phyloP scores from a whole-genome alignment of 2,888 invertebrate species.

The Eupithecia subumbrata region DNA sequence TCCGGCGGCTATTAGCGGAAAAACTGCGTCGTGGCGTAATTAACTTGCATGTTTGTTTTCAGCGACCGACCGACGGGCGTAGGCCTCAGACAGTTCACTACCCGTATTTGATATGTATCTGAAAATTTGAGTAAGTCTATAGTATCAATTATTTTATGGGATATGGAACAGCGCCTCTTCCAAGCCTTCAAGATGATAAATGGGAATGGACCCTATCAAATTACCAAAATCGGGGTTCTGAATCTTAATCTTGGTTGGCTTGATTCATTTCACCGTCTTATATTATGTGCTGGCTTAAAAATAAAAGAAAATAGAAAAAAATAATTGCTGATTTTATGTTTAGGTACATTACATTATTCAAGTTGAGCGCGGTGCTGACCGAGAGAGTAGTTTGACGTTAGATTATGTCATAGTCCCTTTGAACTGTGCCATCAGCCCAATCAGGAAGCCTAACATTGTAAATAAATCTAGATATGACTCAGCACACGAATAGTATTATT shows the following conservation, averaged over 20 bases:
- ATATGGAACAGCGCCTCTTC: background rate
- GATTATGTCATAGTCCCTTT: too few relatives aligned
- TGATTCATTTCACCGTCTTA: background rate
- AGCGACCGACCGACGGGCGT: slow-evolving; percentile 3
- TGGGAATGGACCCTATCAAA: background rate
- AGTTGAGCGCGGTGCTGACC: too few relatives aligned
- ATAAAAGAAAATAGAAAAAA: too few relatives aligned
- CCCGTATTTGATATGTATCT: background rate
- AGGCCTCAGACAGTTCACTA: slow-evolving; percentile 18
- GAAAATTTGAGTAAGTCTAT: too few relatives aligned
- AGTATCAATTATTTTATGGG: background rate
- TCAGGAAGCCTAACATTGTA: too few relatives aligned
- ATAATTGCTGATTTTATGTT: too few relatives aligned
- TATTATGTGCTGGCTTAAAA: too few relatives aligned
- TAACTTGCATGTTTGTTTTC: slow-evolving; percentile 31
- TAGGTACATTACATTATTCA: too few relatives aligned
- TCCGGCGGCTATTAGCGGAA: slow-evolving; percentile 28
- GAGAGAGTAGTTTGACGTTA: too few relatives aligned
- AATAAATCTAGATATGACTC: too few relatives aligned
- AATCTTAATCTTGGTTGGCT: background rate
- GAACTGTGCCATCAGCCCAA: too few relatives aligned
- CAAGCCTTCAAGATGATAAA: background rate
- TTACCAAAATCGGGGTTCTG: background rate
- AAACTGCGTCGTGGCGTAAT: slow-evolving; percentile 22
- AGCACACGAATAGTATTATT: too few relatives aligned